Percentiles rank a stretch among this genome's conserved stretches.
phyloP scores from a whole-genome alignment of 2,797 vertebrate genomes.

The Lacerta agilis region DNA sequence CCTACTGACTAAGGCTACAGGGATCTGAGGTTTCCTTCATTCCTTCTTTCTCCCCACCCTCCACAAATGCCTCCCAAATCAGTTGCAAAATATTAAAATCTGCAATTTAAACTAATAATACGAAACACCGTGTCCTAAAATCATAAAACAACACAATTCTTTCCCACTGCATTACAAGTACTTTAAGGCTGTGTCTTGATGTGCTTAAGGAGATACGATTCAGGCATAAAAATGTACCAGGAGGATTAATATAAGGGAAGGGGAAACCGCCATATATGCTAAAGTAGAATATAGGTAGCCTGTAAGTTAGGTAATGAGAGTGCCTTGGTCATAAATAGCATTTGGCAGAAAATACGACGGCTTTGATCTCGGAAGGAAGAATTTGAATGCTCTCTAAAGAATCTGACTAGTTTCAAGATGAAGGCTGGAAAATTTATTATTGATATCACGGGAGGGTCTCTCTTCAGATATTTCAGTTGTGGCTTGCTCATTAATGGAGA shows the following conservation, averaged over 20 bases:
- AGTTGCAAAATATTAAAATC: not conserved
- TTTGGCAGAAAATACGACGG: not conserved
- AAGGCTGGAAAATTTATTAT: not conserved
- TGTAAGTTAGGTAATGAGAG: not conserved
- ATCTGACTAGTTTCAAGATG: not conserved
- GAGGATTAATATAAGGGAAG: not conserved
- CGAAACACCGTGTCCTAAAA: not conserved
- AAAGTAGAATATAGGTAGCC: not conserved
- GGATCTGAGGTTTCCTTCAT: not conserved
- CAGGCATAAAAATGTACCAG: not conserved
- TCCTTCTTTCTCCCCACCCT: not conserved
- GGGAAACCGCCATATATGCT: not conserved
- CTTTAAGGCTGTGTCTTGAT: not conserved
- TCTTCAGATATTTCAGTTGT: not conserved
- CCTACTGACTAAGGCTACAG: not conserved
- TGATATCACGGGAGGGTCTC: not conserved
- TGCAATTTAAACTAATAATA: not conserved
- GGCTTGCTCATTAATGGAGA: not conserved
- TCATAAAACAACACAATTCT: not conserved
- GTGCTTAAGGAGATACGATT: not conserved
- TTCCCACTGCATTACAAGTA: not conserved
- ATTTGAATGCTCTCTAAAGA: not conserved
- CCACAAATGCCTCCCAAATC: not conserved
- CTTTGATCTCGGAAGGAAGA: not conserved
- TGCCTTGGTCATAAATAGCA: not conserved